Conservation (phyloP, 2,888 invertebrate species). For the Diaperis boleti region DNA sequence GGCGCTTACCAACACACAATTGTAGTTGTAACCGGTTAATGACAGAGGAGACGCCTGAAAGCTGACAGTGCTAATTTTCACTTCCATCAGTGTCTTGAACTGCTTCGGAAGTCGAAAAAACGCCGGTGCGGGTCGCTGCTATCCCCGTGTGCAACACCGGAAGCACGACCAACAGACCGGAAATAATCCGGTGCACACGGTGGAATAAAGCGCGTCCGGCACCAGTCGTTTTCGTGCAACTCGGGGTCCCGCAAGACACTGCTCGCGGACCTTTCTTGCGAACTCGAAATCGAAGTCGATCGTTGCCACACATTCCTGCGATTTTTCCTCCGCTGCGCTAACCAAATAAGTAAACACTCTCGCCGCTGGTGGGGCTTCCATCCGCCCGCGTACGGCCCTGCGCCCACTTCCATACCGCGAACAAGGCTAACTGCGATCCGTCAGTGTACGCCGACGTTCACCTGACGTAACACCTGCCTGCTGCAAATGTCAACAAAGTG, state of each 20-base stretch:
- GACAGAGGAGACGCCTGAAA: too few species aligned
- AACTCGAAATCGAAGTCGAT: too few species aligned
- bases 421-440: constrained; percentile 55
- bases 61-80: too few species aligned
- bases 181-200: constrained; percentile 5
- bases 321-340: constrained; percentile 5
- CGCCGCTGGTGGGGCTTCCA: constrained; percentile 40
- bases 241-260: too few species aligned
- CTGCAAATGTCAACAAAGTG: constrained; percentile 39
- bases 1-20: too few species aligned
- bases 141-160: constrained; percentile 2
- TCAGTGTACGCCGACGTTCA: constrained; percentile 63
- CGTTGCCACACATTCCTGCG: not conserved
- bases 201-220: constrained; percentile 9
- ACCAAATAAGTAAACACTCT: constrained; percentile 30
- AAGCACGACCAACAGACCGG: constrained; percentile 3
- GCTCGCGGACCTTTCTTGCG: too few species aligned
- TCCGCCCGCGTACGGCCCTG: constrained; percentile 60
- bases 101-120: too few species aligned
- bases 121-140: too few species aligned
- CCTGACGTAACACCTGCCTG: constrained; percentile 63
- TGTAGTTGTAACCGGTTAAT: too few species aligned
- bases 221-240: too few species aligned
- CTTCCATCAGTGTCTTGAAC: too few species aligned
- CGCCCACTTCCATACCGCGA: constrained; percentile 53